These are phyloP conservation scores for Poecile atricapillus DNA, from an alignment of 2,113 vertebrate genomes.

Conservation along the genomic window DNA sequence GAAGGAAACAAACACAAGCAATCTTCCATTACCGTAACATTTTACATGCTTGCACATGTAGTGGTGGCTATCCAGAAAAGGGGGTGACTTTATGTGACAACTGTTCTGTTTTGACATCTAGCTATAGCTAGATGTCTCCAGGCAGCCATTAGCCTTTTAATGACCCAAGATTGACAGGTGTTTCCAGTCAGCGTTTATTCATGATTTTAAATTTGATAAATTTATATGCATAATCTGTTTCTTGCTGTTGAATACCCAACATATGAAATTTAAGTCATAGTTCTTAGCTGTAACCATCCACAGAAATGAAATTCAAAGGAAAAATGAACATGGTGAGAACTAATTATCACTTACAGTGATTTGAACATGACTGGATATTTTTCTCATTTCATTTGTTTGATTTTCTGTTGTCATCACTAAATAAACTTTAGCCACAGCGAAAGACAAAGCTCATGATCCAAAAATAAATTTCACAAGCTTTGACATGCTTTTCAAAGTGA, in stretches of 20 bases:
- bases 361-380: background rate
- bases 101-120: background rate
- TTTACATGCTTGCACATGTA: background rate
- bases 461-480: conserved; percentile 1
- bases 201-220: background rate
- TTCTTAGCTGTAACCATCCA: background rate
- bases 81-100: background rate
- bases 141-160: background rate
- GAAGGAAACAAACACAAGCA: background rate
- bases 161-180: background rate
- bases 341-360: background rate
- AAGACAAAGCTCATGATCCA: background rate
- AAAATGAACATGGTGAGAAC: background rate
- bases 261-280: background rate
- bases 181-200: background rate
- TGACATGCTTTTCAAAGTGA: background rate
- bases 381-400: background rate
- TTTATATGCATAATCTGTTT: background rate
- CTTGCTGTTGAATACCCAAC: background rate
- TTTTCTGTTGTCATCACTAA: background rate
- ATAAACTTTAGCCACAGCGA: background rate
- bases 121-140: background rate
- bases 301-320: background rate
- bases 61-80: background rate
- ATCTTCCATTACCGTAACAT: background rate